Evolutionary conservation across 2,113 vertebrate genomes (phyloP).

Genomic region (Ifrita kowaldi): DNA sequence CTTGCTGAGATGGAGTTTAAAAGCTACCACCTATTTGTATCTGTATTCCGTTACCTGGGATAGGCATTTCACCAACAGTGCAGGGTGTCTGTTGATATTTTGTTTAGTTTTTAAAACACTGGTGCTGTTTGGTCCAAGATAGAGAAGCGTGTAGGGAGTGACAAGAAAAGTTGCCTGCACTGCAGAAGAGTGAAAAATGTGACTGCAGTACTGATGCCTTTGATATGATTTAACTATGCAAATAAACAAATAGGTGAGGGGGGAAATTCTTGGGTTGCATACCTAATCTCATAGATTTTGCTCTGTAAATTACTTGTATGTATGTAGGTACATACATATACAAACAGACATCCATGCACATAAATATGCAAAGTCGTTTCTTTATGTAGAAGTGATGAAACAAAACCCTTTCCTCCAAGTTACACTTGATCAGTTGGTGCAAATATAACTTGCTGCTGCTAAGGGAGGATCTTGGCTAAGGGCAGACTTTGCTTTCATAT

Average conservation of each 20-base stretch:
- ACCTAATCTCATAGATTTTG: constrained; percentile 2
- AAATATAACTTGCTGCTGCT: constrained; percentile 29
- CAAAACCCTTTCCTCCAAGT: constrained; percentile 37
- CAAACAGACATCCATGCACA: constrained; percentile 11
- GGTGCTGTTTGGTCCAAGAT: constrained; percentile 41
- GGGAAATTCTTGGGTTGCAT: not conserved
- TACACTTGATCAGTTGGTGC: constrained; percentile 3
- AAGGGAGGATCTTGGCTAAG: constrained; percentile 8
- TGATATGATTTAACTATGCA: constrained; percentile 28
- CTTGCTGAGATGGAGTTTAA: not conserved
- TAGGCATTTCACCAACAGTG: constrained; percentile 46
- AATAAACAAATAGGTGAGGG: constrained; percentile 42
- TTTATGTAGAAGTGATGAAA: constrained; percentile 40
- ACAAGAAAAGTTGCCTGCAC: not conserved
- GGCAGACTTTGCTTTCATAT: not conserved
- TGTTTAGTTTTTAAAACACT: not conserved
- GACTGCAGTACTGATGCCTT: constrained; percentile 49
- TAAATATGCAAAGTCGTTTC: constrained; percentile 43
- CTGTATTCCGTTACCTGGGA: constrained; percentile 8
- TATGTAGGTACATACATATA: constrained; percentile 18
- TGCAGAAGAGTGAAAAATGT: not conserved
- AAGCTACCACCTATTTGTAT: constrained; percentile 49
- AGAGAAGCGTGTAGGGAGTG: not conserved
- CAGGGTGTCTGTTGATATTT: not conserved
- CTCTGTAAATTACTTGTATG: not conserved